Percentiles rank a stretch among this genome's conserved stretches.
phyloP scores from a whole-genome alignment of 2,113 vertebrate genomes.

The Fulica atra region DNA sequence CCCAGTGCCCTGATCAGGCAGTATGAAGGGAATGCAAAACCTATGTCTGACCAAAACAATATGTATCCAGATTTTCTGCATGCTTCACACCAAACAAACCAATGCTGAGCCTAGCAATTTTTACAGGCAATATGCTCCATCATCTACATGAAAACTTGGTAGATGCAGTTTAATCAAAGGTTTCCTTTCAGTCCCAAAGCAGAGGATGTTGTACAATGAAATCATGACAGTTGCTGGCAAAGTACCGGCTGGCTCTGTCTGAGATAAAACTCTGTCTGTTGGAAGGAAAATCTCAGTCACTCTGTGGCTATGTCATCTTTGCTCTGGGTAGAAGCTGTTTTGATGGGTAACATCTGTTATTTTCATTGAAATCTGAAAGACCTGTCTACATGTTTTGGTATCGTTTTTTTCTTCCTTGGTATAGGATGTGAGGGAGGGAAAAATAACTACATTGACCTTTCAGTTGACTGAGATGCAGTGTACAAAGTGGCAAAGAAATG shows the following conservation, averaged over 20 bases:
- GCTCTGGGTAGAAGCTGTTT: conserved; percentile 25
- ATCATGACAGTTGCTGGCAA: neutral
- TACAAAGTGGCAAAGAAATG: conserved; percentile 56
- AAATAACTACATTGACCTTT: conserved; percentile 63
- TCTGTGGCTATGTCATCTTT: neutral
- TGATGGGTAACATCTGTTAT: conserved; percentile 54
- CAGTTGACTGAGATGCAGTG: conserved; percentile 34
- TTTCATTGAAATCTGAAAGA: conserved; percentile 59
- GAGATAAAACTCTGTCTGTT: neutral
- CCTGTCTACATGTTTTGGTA: conserved; percentile 34
- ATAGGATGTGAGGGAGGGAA: conserved; percentile 53
- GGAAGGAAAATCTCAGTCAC: conserved; percentile 62
- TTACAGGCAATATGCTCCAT: neutral
- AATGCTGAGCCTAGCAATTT: neutral
- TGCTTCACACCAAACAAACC: neutral
- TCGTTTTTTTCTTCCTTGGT: neutral
- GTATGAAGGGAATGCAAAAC: neutral
- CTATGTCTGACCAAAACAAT: neutral
- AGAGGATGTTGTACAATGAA: neutral
- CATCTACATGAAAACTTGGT: neutral
- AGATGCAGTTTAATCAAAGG: neutral
- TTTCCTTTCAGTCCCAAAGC: neutral
- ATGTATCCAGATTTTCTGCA: neutral
- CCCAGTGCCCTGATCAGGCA: neutral
- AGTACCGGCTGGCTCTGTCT: neutral